A percentile compares a stretch with the other conserved stretches of the same genome.
Conservation (phyloP, 2,113 vertebrate genomes). For the Passer montanus region DNA sequence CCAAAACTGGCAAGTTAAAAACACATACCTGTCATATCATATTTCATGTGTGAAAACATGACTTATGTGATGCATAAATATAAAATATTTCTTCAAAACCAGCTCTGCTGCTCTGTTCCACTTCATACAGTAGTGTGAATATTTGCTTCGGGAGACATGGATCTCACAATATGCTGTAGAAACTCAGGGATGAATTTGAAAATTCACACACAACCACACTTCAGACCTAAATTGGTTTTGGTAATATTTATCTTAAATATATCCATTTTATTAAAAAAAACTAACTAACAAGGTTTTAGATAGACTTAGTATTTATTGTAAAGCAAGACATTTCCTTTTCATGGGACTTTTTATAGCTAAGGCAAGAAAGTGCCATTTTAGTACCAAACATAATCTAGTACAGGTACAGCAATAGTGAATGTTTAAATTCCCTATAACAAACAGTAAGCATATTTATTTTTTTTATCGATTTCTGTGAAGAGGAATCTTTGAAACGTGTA, state of each 20-base stretch:
- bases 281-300: background rate
- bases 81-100: background rate
- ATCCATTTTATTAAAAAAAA: background rate
- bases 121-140: background rate
- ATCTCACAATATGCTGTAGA: background rate
- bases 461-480: background rate
- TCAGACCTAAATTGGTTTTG: background rate
- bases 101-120: background rate
- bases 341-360: background rate
- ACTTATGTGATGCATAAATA: background rate
- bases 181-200: background rate
- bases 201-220: background rate
- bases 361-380: background rate
- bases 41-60: background rate
- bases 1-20: background rate
- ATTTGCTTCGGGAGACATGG: background rate
- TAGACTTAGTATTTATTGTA: background rate
- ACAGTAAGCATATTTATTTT: background rate
- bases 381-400: background rate
- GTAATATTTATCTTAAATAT: background rate
- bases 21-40: background rate
- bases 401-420: background rate
- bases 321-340: background rate
- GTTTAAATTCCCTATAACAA: background rate
- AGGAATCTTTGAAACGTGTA: background rate